phyloP scores from a whole-genome alignment of 2,888 invertebrate genomes.

The Ligdia adustata region DNA sequence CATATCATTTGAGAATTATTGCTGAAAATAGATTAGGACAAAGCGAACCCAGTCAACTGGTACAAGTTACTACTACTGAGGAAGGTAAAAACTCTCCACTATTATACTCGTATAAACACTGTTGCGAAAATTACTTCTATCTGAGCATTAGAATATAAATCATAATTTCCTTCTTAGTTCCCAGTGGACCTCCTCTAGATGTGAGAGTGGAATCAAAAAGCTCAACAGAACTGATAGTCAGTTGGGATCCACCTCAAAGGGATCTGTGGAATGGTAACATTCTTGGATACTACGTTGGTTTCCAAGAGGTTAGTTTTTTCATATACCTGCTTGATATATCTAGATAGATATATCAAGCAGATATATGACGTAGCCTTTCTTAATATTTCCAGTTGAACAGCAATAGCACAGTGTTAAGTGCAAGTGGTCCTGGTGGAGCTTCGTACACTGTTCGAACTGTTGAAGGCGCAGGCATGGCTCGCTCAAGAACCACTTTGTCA shows the following conservation, averaged over 20 bases:
- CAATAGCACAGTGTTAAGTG: conserved; percentile 72
- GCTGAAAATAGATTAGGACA: conserved; percentile 95
- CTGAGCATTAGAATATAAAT: background rate
- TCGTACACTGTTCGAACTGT: conserved; percentile 90
- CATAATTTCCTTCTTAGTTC: conserved; percentile 75
- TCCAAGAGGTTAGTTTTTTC: conserved; percentile 87
- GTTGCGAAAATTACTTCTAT: background rate
- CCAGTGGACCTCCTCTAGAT: conserved; percentile 92
- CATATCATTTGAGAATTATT: conserved; percentile 94
- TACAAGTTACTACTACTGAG: conserved; percentile 93
- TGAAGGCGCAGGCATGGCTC: conserved; percentile 89
- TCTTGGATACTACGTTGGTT: conserved; percentile 94
- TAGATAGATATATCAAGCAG: no score
- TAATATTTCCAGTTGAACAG: conserved; percentile 62
- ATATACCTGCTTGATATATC: no score
- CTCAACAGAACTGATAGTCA: conserved; percentile 92
- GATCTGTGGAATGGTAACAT: conserved; percentile 95
- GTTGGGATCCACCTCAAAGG: conserved; percentile 94
- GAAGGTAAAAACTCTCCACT: conserved; percentile 80
- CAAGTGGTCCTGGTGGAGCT: conserved; percentile 75
- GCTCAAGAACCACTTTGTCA: conserved; percentile 85
- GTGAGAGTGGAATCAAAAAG: conserved; percentile 93
- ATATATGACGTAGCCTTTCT: no score
- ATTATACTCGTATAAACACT: background rate
- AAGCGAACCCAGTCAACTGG: conserved; percentile 93